Conservation (phyloP, 2,888 invertebrate species). For the Hydroisotoma schaefferi region DNA sequence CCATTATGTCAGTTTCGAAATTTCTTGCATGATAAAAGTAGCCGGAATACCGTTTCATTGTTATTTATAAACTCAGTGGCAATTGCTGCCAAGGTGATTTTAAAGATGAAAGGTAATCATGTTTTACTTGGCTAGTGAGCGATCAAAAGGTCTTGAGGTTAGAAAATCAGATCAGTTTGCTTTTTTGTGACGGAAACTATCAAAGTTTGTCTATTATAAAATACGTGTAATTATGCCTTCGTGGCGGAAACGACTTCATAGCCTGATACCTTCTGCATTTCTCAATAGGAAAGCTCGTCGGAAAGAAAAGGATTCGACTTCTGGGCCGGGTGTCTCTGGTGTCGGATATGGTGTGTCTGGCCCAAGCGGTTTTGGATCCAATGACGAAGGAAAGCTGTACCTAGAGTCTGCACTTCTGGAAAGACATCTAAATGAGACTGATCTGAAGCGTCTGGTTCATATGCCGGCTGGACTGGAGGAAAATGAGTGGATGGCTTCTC, state of each 20-base stretch:
- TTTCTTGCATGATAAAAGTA: no score
- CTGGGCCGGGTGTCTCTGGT: constrained; percentile 39
- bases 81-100: no score
- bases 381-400: constrained; percentile 77
- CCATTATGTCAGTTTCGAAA: no score
- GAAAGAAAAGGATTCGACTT: constrained; percentile 69
- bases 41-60: no score
- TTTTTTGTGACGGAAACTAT: no score
- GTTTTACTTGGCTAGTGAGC: no score
- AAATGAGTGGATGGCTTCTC: constrained; percentile 99
- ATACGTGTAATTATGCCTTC: no score
- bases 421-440: constrained; percentile 88
- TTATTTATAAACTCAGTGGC: no score
- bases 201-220: no score
- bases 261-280: constrained; percentile 42
- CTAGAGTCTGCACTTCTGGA: constrained; percentile 91
- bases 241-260: not conserved
- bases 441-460: constrained; percentile 89
- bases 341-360: constrained; percentile 44
- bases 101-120: no score
- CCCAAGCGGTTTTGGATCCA: constrained; percentile 48
- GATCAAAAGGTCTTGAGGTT: no score
- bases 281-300: constrained; percentile 86
- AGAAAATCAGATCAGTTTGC: no score
- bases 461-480: constrained; percentile 93